Evolutionary conservation across 2,113 vertebrate genomes (phyloP), one percentile per base, ranked within the genome.

Genomic region (Eclectus roratus): DNA sequence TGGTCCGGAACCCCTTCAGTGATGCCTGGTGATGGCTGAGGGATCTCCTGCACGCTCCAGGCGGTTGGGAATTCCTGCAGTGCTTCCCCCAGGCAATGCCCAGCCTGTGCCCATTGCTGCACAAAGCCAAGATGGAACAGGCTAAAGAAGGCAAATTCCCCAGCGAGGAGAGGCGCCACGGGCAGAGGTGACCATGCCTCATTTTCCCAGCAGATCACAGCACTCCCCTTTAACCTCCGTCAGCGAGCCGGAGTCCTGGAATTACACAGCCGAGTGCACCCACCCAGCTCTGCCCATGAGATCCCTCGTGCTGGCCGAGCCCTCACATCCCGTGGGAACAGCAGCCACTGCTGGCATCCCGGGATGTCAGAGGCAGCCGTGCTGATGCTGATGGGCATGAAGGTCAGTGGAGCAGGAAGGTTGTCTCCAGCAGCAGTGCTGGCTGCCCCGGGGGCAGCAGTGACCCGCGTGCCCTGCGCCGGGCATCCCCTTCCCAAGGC

Each of bases 301-400:
- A 11, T 12, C 27, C 21, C 50, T 14, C 15, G 1, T 2, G 1
- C 64, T 5, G 25, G 33, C 35, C 1, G 5, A 83, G 81, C 68
- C 44, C 88, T 69, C 41, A 13, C 23, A 15, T 37, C 87, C 78
- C 39, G 1, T 3, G 17, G 73, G 81, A 71, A n/a, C 0, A 6
- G 12, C 77, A 58, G 61, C 27, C 74, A 49, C 72, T 14, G 0
- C 29, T 29, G 1, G 88, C 84, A 44, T 44, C 82, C 89, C 7
- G 33, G 55, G 76, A 9, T 2, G 49, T 19, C 7, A 56, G 27
- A 37, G 58, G 91, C 91, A 52, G 93, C 83, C 39, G 19, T 60
- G 88, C 93, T 82, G 92, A 80, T 41, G 80, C 91, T 83, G 91
- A 91, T 72, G 90, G 90, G 76, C 93, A 49, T 90, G 95, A 96